Evolutionary conservation across 2,888 invertebrate species (phyloP).

Genomic region (Oxytorus armatus): DNA sequence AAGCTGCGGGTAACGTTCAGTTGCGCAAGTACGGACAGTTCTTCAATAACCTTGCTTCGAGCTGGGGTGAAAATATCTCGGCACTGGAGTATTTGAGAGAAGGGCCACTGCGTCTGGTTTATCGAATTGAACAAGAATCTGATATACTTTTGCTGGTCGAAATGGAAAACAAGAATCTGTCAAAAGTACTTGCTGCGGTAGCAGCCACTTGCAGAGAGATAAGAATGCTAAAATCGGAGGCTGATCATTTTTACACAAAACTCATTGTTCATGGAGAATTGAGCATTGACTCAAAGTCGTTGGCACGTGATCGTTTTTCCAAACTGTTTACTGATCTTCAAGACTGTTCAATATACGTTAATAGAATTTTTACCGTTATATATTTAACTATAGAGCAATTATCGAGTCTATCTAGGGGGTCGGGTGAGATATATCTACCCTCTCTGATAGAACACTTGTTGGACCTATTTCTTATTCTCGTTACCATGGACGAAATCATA

Average conservation of each 20-base stretch:
- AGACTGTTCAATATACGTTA: constrained; percentile 78
- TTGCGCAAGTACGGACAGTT: constrained; percentile 86
- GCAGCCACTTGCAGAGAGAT: constrained; percentile 93
- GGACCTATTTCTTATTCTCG: constrained; percentile 88
- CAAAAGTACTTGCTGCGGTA: constrained; percentile 92
- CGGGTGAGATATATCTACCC: constrained; percentile 80
- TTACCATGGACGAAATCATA: constrained; percentile 89
- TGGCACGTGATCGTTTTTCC: no score
- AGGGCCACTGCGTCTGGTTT: constrained; percentile 81
- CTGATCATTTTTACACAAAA: constrained; percentile 86
- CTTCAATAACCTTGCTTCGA: constrained; percentile 84
- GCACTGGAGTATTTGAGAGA: constrained; percentile 78
- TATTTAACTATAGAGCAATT: constrained; percentile 79
- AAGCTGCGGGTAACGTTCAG: constrained; percentile 86
- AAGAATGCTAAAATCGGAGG: constrained; percentile 88
- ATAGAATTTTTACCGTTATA: constrained; percentile 76
- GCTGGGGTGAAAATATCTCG: constrained; percentile 73
- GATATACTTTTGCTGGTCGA: constrained; percentile 90
- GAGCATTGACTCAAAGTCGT: constrained; percentile 80
- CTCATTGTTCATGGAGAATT: constrained; percentile 82
- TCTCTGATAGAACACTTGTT: constrained; percentile 86
- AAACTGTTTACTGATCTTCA: constrained; percentile 79
- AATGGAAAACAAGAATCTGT: constrained; percentile 93
- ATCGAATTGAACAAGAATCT: constrained; percentile 87
- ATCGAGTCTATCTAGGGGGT: constrained; percentile 76